A percentile compares a stretch with the other conserved stretches of the same genome.
Evolutionary conservation across 1,140 invertebrate genomes (phyloP).

Genomic region (Cheumatopsyche charites): DNA sequence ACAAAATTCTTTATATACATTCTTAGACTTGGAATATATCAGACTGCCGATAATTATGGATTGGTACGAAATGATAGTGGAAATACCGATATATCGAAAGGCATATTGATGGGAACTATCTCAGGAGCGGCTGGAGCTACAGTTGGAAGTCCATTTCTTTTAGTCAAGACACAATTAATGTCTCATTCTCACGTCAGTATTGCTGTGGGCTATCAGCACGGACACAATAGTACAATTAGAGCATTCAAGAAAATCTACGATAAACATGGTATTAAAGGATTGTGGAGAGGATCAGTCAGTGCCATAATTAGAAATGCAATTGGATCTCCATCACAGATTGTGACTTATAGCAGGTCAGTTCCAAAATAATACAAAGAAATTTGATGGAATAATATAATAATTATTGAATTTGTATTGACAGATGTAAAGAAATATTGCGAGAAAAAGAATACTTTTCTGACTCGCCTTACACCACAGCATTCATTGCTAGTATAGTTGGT

Average conservation of each 20-base stretch:
- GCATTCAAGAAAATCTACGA: slow-evolving; percentile 75
- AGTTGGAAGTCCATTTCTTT: slow-evolving; percentile 74
- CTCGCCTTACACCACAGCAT: slow-evolving; percentile 56
- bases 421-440: slow-evolving; percentile 60
- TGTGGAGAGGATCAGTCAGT: slow-evolving; percentile 80
- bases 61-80: slow-evolving; percentile 56
- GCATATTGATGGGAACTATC: slow-evolving; percentile 57
- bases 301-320: slow-evolving; percentile 67
- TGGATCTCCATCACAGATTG: slow-evolving; percentile 59
- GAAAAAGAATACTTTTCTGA: slow-evolving; percentile 56
- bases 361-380: neutral
- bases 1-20: neutral
- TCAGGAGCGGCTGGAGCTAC: slow-evolving; percentile 56
- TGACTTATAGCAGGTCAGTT: slow-evolving; percentile 55
- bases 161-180: slow-evolving; percentile 92
- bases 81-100: slow-evolving; percentile 56
- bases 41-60: slow-evolving; percentile 59
- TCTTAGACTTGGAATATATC: slow-evolving; percentile 60
- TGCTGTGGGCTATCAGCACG: slow-evolving; percentile 89
- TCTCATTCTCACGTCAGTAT: slow-evolving; percentile 77
- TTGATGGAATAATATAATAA: neutral
- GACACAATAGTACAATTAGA: slow-evolving; percentile 70
- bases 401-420: slow-evolving; percentile 44
- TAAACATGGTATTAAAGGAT: slow-evolving; percentile 72
- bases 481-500: slow-evolving; percentile 70